These are phyloP conservation scores for Tympanuchus pallidicinctus DNA, from an alignment of 2,113 vertebrate genomes.

Conservation along the genomic window DNA sequence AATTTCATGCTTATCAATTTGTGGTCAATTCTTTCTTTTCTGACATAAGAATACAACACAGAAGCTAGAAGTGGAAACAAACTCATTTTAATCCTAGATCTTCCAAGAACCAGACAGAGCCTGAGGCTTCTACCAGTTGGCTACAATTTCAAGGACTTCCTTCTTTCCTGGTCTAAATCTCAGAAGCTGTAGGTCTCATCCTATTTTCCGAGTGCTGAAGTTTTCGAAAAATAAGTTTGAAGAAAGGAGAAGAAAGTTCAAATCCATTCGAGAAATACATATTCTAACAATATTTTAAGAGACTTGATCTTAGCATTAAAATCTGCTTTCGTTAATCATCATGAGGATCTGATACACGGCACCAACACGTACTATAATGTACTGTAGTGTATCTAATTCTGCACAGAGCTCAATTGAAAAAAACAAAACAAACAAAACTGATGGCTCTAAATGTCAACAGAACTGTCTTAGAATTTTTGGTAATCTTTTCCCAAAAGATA, in stretches of 20 bases:
- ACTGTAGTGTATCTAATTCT: not conserved
- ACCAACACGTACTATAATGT: not conserved
- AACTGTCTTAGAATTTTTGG: not conserved
- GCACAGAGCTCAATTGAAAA: fast-evolving
- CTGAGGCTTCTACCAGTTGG: not conserved
- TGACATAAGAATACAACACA: not conserved
- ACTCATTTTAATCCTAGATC: not conserved
- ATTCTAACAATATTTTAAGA: not conserved
- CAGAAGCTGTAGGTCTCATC: not conserved
- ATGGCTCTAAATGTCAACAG: not conserved
- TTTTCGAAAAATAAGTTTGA: not conserved
- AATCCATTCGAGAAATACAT: not conserved
- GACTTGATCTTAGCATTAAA: not conserved
- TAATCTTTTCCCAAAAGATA: not conserved
- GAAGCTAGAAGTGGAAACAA: not conserved
- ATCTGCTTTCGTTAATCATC: not conserved
- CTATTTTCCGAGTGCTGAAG: not conserved
- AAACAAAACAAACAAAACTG: too few species aligned
- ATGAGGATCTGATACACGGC: not conserved
- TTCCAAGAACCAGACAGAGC: not conserved
- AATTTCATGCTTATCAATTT: not conserved
- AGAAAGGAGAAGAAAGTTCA: not conserved
- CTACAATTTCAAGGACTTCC: not conserved
- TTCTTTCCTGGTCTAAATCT: not conserved
- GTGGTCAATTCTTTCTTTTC: not conserved